Base-by-base conservation (phyloP, 2,888 invertebrate species). In the Cremastobaeus sp. region DNA sequence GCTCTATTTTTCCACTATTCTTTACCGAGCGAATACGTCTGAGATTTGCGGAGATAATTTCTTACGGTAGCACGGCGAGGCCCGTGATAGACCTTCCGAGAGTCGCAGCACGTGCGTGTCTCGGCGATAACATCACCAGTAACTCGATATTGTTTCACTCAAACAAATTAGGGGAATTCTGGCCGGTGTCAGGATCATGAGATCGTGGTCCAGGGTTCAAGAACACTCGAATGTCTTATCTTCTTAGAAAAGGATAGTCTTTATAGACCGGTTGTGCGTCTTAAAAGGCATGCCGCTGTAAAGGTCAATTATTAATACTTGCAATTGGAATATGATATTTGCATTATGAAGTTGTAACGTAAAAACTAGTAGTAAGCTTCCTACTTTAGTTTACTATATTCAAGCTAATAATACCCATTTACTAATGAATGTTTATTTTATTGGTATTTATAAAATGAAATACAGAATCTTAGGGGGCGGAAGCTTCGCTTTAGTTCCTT, bases 101-200 rank as follows among this genome's bases (percentile, higher is more conserved):
- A 79, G 77, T 73, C 76, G 81, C 78, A 82, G 84, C 85, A 84
- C 85, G 84, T 82, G 84, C 83, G 83, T 83, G 81, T 83, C 78
- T 74, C 69, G 54, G 71, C 65, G 85, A 84, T 86, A 82, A 64
- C 79, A 86, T 86, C 86, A 78, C 64, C 78, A 79, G 86, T 85
- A 86, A 86, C 86, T 85, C 85, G 86, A 86, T 86, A 86, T 86
- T 86, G 85, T 85, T 86, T 85, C 82, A 82, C 85, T 86, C 83
- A 83, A 84, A 84, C 82, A 85, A 86, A 86, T 86, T 86, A 85
- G 82, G 81, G 80, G 81, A 83, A 81, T 83, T 77, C 79, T 81
- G 78, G 78, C 75, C 69, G 47, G 75, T 70, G 74, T 68, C 76
- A 74, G 70, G 62, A 76, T 76, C 66, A 78, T 79, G 77, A 73